Evolutionary conservation across 2,888 invertebrate genomes (phyloP).

Genomic region (Carcina quercana): DNA sequence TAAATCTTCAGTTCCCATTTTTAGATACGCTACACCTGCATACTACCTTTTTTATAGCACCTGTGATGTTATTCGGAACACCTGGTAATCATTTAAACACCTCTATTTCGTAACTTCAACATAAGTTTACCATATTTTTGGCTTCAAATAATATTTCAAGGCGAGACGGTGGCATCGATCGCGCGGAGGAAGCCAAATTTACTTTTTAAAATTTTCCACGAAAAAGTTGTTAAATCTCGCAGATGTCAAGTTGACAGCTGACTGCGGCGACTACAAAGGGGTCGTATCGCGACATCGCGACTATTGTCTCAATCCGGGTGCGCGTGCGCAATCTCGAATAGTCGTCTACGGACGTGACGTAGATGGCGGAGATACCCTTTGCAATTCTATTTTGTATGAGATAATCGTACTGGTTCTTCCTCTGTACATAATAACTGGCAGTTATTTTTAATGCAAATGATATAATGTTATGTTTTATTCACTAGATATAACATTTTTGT

Average conservation of each 20-base stretch:
- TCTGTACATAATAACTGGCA: conserved; percentile 4
- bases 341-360: conserved; percentile 44
- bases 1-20: too few relatives aligned
- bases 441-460: neutral
- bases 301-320: conserved; percentile 38
- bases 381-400: conserved; percentile 21
- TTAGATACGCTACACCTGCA: too few relatives aligned
- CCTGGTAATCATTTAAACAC: too few relatives aligned
- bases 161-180: too few relatives aligned
- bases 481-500: neutral
- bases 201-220: too few relatives aligned
- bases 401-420: conserved; percentile 21
- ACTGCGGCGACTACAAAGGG: conserved; percentile 39
- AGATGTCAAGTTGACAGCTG: conserved; percentile 14
- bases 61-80: too few relatives aligned
- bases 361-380: conserved; percentile 42
- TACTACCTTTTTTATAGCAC: too few relatives aligned
- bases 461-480: neutral
- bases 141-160: too few relatives aligned
- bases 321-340: conserved; percentile 59
- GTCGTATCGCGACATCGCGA: conserved; percentile 28
- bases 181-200: too few relatives aligned
- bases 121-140: too few relatives aligned
- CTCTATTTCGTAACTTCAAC: too few relatives aligned
- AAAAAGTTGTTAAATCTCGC: too few relatives aligned